Percentiles rank a stretch among this genome's conserved stretches.
phyloP scores from a whole-genome alignment of 2,888 invertebrate species.

The Apodemia mormo region DNA sequence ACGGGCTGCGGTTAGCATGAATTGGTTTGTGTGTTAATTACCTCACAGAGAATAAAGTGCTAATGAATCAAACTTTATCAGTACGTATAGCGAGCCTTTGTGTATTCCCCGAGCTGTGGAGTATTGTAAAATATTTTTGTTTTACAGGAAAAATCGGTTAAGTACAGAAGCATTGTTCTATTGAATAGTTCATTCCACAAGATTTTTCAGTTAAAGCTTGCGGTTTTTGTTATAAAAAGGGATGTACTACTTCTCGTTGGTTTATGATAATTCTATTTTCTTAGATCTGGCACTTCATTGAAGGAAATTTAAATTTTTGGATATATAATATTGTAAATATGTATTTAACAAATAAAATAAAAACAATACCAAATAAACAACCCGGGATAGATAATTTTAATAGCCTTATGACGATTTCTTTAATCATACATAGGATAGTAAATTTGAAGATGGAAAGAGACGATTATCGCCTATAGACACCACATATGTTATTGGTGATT shows the following conservation, averaged over 20 bases:
- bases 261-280: too few species aligned
- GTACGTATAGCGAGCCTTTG: neutral
- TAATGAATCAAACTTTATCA: slow-evolving; percentile 15
- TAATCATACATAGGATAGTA: too few species aligned
- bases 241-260: neutral
- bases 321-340: too few species aligned
- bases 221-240: neutral
- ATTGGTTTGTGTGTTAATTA: slow-evolving; percentile 15
- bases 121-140: neutral
- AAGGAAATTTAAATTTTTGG: too few species aligned
- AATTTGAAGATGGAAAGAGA: too few species aligned
- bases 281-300: too few species aligned
- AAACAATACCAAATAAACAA: too few species aligned
- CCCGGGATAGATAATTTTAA: too few species aligned
- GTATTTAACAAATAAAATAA: too few species aligned
- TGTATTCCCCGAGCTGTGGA: neutral
- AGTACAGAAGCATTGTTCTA: neutral
- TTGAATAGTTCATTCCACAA: neutral
- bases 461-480: too few species aligned
- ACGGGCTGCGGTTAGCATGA: neutral
- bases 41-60: slow-evolving; percentile 6
- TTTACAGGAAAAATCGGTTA: neutral
- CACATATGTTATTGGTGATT: too few species aligned
- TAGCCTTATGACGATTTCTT: too few species aligned
- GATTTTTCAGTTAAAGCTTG: slow-evolving; percentile 1